Base-by-base conservation (phyloP, 2,113 vertebrate genomes). In the Trogon melanurus region DNA sequence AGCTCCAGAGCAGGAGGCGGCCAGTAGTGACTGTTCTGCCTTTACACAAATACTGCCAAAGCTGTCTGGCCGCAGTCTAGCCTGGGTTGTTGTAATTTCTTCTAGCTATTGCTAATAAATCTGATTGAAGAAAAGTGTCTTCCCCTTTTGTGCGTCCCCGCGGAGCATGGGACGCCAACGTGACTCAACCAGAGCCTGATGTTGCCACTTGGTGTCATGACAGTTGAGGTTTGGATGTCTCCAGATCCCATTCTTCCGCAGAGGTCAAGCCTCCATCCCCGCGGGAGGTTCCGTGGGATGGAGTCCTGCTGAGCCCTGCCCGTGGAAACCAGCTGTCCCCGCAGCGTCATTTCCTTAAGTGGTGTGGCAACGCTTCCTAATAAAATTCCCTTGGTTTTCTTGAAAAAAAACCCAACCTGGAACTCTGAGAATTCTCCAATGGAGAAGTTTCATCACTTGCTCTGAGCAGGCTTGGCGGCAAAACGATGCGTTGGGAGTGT, bases 71-170 rank as follows among this genome's bases (percentile, higher is more conserved):
- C 47, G 67, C 26, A 48, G 50, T 74, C 57, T 85, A 51, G 70
- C 22, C 70, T 34, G 32, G 25, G 26, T 58, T 66, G 30, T 47
- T 56, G 10, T 25, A 48, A 64, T 79, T 79, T 79, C n/a, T 92
- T 72, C 71, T 50, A 86, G 66, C 67, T 82, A 57, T 47, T 83
- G 66, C 54, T 86, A 79, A 54, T 89, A 44, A 89, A 64, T 41
- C 44, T 58, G 36, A 57, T 41, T 32, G 11, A 82, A 85, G 51
- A 51, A 62, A 86, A 91, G 36, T 32, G 16, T 51, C 36, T 67
- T 50, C 27, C 58, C 60, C 26, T 34, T 79, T 41, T 4, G 0
- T 23, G 48, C 0, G 4, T 73, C 54, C 38, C 71, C 1, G 1
- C n/a, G 65, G 76, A 83, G 32, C 5, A 7, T 5, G 18, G 51